phyloP scores from a whole-genome alignment of 2,113 vertebrate genomes.

The Ancistrus triradiatus region DNA sequence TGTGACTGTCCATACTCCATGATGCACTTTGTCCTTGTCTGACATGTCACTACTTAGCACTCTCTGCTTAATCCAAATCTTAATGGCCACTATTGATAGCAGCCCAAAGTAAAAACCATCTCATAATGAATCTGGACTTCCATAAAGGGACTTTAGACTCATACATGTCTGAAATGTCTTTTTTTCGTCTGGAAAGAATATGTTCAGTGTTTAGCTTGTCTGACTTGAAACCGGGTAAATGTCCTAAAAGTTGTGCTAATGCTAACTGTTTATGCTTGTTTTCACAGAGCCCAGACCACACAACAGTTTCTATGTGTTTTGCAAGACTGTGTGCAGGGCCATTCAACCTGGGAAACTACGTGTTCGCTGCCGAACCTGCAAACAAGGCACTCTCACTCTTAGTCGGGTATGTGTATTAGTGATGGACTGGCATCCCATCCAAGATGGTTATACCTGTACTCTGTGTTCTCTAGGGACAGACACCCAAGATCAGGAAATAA shows the following conservation, averaged over 20 bases:
- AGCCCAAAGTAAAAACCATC: constrained; percentile 7
- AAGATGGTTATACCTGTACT: too few relatives aligned
- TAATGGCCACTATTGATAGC: background rate
- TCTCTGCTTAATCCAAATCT: background rate
- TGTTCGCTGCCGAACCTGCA: constrained; percentile 76
- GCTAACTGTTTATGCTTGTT: background rate
- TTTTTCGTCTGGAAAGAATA: background rate
- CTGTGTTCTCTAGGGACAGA: too few relatives aligned
- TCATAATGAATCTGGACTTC: background rate
- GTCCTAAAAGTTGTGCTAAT: constrained; percentile 1
- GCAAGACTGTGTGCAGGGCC: constrained; percentile 75
- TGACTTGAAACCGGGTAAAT: background rate
- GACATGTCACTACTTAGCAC: constrained; percentile 1
- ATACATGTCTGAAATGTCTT: background rate
- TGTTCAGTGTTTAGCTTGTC: background rate
- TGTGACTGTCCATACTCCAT: constrained; percentile 3
- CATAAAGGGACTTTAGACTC: background rate
- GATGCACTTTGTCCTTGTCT: constrained; percentile 23
- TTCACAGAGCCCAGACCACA: constrained; percentile 63
- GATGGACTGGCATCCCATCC: too few relatives aligned
- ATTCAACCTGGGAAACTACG: constrained; percentile 84
- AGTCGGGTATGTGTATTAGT: constrained; percentile 66
- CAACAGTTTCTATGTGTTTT: constrained; percentile 86
- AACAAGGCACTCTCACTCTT: constrained; percentile 77
- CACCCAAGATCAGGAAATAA: too few relatives aligned